phyloP scores from a whole-genome alignment of 2,797 vertebrate species.

The Eulemur rubriventer region DNA sequence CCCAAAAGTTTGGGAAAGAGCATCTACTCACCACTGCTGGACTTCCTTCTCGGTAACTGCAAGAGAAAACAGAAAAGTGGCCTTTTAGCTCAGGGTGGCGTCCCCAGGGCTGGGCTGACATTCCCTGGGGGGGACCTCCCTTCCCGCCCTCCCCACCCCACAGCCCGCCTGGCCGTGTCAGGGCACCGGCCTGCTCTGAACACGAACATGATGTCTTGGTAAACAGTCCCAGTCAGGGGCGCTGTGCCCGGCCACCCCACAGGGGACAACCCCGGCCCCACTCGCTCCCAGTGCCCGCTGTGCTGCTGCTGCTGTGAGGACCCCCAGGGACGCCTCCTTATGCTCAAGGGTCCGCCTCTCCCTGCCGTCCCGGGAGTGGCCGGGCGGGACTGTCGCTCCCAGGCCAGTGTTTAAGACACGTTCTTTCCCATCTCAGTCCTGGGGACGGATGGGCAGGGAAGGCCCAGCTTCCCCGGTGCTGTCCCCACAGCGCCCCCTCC shows the following conservation, averaged over 20 bases:
- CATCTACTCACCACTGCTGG: slow-evolving; percentile 90
- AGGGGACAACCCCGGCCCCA: neutral
- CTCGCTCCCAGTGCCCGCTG: neutral
- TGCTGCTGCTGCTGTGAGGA: neutral
- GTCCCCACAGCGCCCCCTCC: neutral
- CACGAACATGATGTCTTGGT: neutral
- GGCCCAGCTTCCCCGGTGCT: neutral
- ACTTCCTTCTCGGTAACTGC: slow-evolving; percentile 92
- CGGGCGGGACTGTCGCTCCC: neutral
- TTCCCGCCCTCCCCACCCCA: neutral
- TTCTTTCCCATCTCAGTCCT: neutral
- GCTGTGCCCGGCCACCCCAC: neutral
- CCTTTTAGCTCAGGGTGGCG: neutral
- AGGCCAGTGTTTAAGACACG: neutral
- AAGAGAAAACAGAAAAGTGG: slow-evolving; percentile 77
- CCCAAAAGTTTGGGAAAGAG: accelerated
- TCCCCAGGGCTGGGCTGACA: neutral
- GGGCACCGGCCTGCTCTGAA: neutral
- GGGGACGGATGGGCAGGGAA: neutral
- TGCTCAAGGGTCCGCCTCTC: neutral
- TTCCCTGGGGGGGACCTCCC: neutral
- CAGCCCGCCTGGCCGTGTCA: neutral
- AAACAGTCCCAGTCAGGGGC: neutral
- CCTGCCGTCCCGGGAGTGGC: neutral
- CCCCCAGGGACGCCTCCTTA: neutral